Conservation (phyloP, 2,113 vertebrate genomes). For the Rhinichthys klamathensis region DNA sequence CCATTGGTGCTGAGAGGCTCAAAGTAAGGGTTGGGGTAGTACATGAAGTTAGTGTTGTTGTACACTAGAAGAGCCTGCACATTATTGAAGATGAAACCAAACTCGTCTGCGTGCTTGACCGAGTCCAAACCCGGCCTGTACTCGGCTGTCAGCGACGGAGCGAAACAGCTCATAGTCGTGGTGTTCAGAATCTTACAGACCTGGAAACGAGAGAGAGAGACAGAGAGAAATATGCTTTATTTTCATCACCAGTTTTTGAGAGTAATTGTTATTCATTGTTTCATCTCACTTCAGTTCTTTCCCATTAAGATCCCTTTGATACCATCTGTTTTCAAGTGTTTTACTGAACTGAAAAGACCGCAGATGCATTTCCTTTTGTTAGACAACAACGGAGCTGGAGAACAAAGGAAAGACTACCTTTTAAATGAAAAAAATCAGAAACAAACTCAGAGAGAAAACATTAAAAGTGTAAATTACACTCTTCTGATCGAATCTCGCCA, state of each 20-base stretch:
- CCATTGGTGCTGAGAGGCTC: slow-evolving; percentile 89
- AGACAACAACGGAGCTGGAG: slow-evolving; percentile 25
- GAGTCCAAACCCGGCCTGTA: slow-evolving; percentile 85
- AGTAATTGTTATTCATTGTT: slow-evolving; percentile 44
- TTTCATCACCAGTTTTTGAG: slow-evolving; percentile 25
- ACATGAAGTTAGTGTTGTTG: slow-evolving; percentile 96
- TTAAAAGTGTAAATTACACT: slow-evolving; percentile 12
- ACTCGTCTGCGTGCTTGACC: slow-evolving; percentile 90
- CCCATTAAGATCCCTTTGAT: slow-evolving; percentile 38
- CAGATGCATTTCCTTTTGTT: slow-evolving; percentile 29
- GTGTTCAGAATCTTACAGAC: slow-evolving; percentile 89
- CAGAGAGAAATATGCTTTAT: background rate
- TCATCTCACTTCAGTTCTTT: slow-evolving; percentile 38
- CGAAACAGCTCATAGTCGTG: slow-evolving; percentile 88
- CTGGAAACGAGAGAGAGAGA: slow-evolving; percentile 66
- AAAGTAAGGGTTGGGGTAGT: slow-evolving; percentile 95
- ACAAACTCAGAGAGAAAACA: background rate
- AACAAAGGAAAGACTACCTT: slow-evolving; percentile 12
- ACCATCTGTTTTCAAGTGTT: slow-evolving; percentile 38
- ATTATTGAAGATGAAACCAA: slow-evolving; percentile 98
- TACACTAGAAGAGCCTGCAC: slow-evolving; percentile 92
- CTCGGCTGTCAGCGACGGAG: slow-evolving; percentile 84
- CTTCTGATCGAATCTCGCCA: background rate
- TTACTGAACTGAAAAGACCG: slow-evolving; percentile 21
- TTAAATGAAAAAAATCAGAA: background rate